Percentiles rank a stretch among this genome's conserved stretches.
Evolutionary conservation across 2,888 invertebrate species (phyloP).

Genomic region (Drosophila trichaetosa): DNA sequence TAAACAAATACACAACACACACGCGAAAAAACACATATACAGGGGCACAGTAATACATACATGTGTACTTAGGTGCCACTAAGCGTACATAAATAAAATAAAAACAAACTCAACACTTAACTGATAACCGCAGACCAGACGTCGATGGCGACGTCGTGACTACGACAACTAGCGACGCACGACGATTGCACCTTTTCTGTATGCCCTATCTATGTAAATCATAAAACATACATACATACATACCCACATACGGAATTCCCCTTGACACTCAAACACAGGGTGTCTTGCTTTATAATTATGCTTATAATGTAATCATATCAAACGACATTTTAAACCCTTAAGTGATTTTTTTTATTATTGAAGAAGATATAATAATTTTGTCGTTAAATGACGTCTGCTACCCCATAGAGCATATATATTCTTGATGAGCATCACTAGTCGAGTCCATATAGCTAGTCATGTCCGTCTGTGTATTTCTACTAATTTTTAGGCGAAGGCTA

Average conservation of each 20-base stretch:
- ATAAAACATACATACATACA: not conserved
- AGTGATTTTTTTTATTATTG: not conserved
- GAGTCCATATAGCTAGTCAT: not conserved
- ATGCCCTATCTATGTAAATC: constrained; percentile 18
- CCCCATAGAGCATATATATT: not conserved
- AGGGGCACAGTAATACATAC: constrained; percentile 12
- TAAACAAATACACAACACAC: constrained; percentile 47
- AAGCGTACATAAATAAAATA: constrained; percentile 64
- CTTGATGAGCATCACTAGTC: not conserved
- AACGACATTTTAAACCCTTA: not conserved
- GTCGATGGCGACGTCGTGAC: constrained; percentile 58
- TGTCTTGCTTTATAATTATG: not conserved
- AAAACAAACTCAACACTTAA: constrained; percentile 66
- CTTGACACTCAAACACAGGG: not conserved
- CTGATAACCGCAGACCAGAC: constrained; percentile 72
- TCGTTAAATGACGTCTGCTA: not conserved
- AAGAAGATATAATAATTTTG: not conserved
- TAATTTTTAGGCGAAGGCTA: not conserved
- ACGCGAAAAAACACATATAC: constrained; percentile 3
- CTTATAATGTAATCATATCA: not conserved
- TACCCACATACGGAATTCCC: not conserved
- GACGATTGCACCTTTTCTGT: constrained; percentile 7
- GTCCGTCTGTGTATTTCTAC: not conserved
- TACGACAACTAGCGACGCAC: constrained; percentile 50
- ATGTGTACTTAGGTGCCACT: constrained; percentile 66